Percentiles rank a stretch among this genome's conserved stretches.
Evolutionary conservation across 2,113 vertebrate genomes (phyloP).

Genomic region (Piaya cayana): DNA sequence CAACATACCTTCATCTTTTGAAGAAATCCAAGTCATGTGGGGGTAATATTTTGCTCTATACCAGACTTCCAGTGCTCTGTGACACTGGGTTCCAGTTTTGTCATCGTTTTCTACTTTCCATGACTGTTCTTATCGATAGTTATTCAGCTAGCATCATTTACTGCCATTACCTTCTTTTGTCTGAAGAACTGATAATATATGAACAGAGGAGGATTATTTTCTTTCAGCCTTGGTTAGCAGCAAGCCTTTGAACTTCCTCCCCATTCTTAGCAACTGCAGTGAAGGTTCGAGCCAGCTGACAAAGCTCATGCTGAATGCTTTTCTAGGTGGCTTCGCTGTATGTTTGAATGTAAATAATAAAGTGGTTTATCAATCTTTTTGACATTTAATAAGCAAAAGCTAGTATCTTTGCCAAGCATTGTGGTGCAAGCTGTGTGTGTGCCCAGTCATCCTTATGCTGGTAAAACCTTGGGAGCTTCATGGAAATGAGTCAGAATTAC

Average conservation of each 20-base stretch:
- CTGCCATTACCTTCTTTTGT: neutral
- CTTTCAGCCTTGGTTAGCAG: neutral
- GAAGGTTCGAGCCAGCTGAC: neutral
- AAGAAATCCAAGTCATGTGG: neutral
- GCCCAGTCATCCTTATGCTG: neutral
- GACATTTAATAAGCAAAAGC: neutral
- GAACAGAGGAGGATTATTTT: neutral
- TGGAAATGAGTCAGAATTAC: neutral
- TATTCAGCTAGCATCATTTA: neutral
- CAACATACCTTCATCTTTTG: neutral
- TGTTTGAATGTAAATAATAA: neutral
- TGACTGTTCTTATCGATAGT: neutral
- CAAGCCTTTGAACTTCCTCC: neutral
- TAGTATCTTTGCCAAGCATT: neutral
- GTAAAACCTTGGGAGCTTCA: neutral
- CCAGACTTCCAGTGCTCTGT: neutral
- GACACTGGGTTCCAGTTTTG: neutral
- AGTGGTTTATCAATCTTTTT: neutral
- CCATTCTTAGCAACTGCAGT: neutral
- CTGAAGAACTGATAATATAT: neutral
- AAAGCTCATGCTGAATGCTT: rapidly evolving
- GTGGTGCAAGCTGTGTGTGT: neutral
- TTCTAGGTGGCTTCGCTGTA: neutral
- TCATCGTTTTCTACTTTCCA: neutral
- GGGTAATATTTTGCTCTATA: neutral